phyloP scores from a whole-genome alignment of 2,113 vertebrate species.

The Megaleporinus macrocephalus region DNA sequence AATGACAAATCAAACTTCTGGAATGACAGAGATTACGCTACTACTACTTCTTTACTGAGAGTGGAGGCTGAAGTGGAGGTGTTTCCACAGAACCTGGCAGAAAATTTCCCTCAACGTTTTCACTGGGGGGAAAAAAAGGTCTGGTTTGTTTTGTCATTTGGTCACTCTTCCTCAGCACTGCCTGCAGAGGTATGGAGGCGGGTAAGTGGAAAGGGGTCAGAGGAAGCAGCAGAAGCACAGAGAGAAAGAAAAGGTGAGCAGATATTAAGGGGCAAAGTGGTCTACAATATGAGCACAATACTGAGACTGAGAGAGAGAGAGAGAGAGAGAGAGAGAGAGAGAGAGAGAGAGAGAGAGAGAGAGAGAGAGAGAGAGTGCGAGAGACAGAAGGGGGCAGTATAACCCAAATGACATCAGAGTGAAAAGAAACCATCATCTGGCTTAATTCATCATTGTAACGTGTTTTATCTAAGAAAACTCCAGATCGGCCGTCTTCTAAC shows the following conservation, averaged over 20 bases:
- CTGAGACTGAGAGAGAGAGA: neutral
- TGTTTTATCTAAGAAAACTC: neutral
- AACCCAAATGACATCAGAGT: neutral
- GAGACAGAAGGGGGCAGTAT: neutral
- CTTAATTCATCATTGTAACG: no score
- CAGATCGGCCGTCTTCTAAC: neutral
- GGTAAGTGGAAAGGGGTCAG: neutral
- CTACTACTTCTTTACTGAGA: no score
- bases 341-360: no score
- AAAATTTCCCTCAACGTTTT: neutral
- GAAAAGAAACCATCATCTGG: neutral
- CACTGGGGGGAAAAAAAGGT: neutral
- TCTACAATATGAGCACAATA: neutral
- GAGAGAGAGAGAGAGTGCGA: no score
- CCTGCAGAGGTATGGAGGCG: neutral
- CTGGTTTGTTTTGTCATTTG: slow-evolving; percentile 58
- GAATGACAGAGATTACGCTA: neutral
- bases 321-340: no score
- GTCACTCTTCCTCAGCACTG: slow-evolving; percentile 15
- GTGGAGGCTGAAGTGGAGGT: no score
- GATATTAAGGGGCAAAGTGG: neutral
- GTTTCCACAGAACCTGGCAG: neutral
- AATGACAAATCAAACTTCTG: slow-evolving; percentile 57
- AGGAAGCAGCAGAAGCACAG: slow-evolving; percentile 25
- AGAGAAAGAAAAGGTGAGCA: slow-evolving; percentile 1